Evolutionary conservation across 1,140 invertebrate genomes (phyloP), one percentile per base, ranked within the genome.

Genomic region (Ooceraea biroi): DNA sequence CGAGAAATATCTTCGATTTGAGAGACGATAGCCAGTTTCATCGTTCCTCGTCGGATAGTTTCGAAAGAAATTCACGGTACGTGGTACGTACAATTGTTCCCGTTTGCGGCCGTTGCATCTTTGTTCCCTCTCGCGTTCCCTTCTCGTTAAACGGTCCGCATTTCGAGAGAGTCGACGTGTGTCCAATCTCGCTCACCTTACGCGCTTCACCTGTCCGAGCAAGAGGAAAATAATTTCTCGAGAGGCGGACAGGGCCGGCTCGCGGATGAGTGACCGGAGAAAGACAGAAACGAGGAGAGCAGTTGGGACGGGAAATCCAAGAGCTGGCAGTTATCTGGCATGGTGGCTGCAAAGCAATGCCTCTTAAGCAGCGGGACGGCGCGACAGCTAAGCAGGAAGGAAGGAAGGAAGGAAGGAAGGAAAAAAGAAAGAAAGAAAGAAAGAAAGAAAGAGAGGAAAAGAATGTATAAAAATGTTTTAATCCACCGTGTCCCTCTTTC

Each of bases 381-480:
- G 30, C 65, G 27, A 14, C n/a, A 44, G 7, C 11, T 48, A 41
- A 27, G 68, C 41, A 65, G 41, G 57, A 27, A 65, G 27, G 48
- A 57, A 14, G 50, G 50, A 76, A 63, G 61, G 77, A 76, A 57
- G 71, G 83, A 72, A 73, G 57, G 50, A 71, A 76, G 12, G n/a
- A 76, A 65, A n/a, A 58, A 25, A 72, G 11, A 57, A 66, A 12
- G 57, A 30, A 73, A 80, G 36, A 7, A 36, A 36, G 36, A 7
- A 36, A 36, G 36, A 7, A 36, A 65, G 41, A 50, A 27, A 12
- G 57, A 30, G 68, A 80, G 60, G 58, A 87, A 77, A 73, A 68
- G 61, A 74, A 74, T 60, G 46, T 76, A 85, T 69, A 90, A 89
- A 90, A 87, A 91, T 84, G 85, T 91, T 90, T 91, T 91, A 90